These are phyloP conservation scores for Falco rusticolus DNA, from an alignment of 2,797 vertebrate species.

Conservation along the genomic window DNA sequence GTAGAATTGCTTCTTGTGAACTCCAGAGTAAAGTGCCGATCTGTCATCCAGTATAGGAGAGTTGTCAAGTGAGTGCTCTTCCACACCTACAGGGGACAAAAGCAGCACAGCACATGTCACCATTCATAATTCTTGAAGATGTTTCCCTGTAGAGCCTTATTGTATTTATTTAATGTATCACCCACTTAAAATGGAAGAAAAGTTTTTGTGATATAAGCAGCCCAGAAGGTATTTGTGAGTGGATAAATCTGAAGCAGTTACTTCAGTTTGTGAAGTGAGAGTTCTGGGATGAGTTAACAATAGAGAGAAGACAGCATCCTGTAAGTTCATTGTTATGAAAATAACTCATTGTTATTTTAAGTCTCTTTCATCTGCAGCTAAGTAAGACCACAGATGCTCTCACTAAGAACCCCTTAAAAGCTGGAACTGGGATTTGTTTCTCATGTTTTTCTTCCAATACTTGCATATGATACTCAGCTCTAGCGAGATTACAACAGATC, in stretches of 20 bases:
- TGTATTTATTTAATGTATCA: not conserved
- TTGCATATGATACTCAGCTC: not conserved
- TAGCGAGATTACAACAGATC: not conserved
- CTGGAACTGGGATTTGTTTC: not conserved
- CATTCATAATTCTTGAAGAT: not conserved
- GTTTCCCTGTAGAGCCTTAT: not conserved
- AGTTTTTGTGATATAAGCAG: not conserved
- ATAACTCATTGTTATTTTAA: not conserved
- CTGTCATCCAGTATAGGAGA: slow-evolving; percentile 86
- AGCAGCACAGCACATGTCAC: not conserved
- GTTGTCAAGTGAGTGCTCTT: slow-evolving; percentile 85
- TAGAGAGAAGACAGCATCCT: not conserved
- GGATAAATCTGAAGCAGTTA: not conserved
- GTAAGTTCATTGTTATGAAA: not conserved
- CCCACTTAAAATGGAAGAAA: not conserved
- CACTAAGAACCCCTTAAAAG: not conserved
- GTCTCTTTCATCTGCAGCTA: not conserved
- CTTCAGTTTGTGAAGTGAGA: not conserved
- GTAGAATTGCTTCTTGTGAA: slow-evolving; percentile 89
- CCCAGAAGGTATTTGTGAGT: not conserved
- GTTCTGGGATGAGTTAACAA: not conserved
- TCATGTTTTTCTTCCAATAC: not conserved
- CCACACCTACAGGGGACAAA: slow-evolving; percentile 71
- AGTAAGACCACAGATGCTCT: not conserved
- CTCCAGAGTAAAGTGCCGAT: slow-evolving; percentile 90